Evolutionary conservation across 1,140 invertebrate genomes (phyloP).

Genomic region (Neotoxoptera formosana): DNA sequence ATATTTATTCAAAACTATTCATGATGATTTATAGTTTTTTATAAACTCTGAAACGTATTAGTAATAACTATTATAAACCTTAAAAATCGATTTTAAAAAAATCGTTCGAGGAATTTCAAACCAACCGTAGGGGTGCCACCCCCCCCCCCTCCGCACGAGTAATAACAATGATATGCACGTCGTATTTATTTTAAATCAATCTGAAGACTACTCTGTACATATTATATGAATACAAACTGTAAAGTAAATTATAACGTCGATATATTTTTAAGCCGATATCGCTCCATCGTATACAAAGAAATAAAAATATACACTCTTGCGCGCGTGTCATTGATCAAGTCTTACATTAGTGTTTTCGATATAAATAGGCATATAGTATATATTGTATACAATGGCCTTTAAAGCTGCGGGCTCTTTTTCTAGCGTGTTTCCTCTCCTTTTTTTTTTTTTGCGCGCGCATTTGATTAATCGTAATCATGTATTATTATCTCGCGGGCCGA

Average conservation of each 20-base stretch:
- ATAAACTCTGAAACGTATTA: no score
- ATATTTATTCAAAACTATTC: neutral
- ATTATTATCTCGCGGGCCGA: slow-evolving; percentile 29
- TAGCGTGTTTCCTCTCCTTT: neutral
- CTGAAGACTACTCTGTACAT: neutral
- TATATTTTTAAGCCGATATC: neutral
- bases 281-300: neutral
- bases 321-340: neutral
- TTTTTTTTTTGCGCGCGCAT: neutral
- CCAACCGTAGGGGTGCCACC: no score
- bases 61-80: neutral
- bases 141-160: no score
- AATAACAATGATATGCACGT: neutral
- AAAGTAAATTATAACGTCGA: neutral
- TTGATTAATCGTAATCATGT: slow-evolving; percentile 48
- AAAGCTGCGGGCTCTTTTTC: neutral
- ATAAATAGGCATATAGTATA: neutral
- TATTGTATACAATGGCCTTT: neutral
- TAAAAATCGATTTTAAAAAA: neutral
- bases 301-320: neutral
- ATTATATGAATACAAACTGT: neutral
- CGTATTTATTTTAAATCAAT: neutral
- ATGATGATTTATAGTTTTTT: neutral
- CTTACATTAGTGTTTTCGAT: neutral
- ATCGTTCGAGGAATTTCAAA: neutral